Percentiles rank a stretch among this genome's conserved stretches.
Evolutionary conservation across 2,113 vertebrate genomes (phyloP).

Genomic region (Chlamydotis undulata): DNA sequence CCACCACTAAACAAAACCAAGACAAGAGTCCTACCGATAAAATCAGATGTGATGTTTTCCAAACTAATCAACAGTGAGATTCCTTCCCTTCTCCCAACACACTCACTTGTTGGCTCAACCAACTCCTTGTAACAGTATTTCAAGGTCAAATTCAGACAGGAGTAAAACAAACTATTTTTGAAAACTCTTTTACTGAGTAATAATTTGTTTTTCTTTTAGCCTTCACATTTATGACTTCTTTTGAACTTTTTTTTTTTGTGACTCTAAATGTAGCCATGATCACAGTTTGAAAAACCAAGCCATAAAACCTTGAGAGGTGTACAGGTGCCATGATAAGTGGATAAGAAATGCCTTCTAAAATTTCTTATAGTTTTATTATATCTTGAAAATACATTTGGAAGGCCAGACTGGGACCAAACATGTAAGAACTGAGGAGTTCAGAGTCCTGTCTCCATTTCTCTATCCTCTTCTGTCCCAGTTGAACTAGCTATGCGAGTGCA

Average conservation of each 20-base stretch:
- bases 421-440: background rate
- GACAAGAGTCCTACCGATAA: background rate
- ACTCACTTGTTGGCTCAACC: background rate
- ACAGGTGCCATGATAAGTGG: background rate
- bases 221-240: background rate
- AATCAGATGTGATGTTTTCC: background rate
- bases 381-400: background rate
- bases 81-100: background rate
- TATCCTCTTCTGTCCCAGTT: background rate
- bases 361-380: background rate
- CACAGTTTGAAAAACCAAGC: background rate
- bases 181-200: background rate
- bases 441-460: background rate
- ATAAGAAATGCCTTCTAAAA: background rate
- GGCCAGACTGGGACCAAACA: background rate
- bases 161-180: background rate
- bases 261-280: background rate
- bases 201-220: background rate
- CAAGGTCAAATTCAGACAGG: background rate
- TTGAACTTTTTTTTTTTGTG: background rate
- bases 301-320: background rate
- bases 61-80: background rate
- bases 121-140: background rate
- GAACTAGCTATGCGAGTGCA: background rate
- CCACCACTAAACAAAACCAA: too few species aligned